These are phyloP conservation scores for Pteruthius melanotis DNA, from an alignment of 2,113 vertebrate species.

Conservation along the genomic window DNA sequence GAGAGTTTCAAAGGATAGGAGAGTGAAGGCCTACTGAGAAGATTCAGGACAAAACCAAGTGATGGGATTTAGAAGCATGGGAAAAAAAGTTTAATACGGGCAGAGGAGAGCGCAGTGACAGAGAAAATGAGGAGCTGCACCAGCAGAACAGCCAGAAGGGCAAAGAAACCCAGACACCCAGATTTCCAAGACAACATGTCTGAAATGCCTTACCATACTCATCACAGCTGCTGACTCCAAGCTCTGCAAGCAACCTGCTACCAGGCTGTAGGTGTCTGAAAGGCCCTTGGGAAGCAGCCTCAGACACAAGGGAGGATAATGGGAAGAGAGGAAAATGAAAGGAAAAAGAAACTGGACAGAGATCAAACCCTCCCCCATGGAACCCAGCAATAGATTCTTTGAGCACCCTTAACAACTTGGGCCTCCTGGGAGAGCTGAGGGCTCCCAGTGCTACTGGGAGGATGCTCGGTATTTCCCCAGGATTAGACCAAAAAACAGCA, in stretches of 20 bases:
- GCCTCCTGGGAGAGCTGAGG: not conserved
- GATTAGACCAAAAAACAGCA: not conserved
- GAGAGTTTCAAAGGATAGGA: not conserved
- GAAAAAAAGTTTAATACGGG: not conserved
- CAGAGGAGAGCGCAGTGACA: not conserved
- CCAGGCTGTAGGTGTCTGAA: not conserved
- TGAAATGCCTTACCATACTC: not conserved
- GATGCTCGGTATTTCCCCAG: not conserved
- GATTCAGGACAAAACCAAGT: not conserved
- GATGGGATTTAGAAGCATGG: not conserved
- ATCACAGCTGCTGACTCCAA: not conserved
- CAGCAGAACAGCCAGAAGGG: not conserved
- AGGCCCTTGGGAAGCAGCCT: not conserved
- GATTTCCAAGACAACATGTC: not conserved
- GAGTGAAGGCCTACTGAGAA: not conserved
- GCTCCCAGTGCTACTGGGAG: not conserved
- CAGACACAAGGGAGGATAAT: not conserved
- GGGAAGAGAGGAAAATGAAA: conserved; percentile 20
- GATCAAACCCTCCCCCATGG: not conserved
- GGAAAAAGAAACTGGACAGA: conserved; percentile 33
- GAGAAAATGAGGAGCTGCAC: not conserved
- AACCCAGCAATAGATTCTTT: not conserved
- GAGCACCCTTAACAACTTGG: not conserved
- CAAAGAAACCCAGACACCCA: not conserved
- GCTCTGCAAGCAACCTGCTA: not conserved